Conservation (phyloP, 1,140 invertebrate species). For the Drosophila navojoa region DNA sequence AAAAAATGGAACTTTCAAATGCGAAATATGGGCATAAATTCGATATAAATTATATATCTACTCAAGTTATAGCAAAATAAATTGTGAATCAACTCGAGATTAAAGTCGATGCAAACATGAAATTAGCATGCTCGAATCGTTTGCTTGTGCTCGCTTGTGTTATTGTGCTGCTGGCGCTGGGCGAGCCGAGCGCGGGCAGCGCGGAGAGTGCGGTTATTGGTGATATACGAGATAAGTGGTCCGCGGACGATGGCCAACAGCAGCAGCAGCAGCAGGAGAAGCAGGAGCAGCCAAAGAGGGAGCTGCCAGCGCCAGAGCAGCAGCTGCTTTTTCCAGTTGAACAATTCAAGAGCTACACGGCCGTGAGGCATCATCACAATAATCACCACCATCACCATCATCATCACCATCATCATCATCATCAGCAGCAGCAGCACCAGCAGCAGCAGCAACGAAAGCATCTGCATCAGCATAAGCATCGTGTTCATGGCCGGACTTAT, state of each 20-base stretch:
- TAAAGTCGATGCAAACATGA: constrained; percentile 56
- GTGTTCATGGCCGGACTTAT: constrained; percentile 25
- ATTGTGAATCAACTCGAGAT: constrained; percentile 13
- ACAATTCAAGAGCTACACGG: constrained; percentile 21
- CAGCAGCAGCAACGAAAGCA: constrained; percentile 7
- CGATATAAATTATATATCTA: too few species aligned
- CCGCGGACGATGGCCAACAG: constrained; percentile 19
- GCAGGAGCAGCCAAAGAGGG: neutral
- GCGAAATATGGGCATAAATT: neutral
- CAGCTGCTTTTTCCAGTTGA: constrained; percentile 25
- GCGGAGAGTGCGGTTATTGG: constrained; percentile 69
- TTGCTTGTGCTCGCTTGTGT: constrained; percentile 46
- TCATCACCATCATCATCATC: constrained; percentile 17
- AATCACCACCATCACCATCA: constrained; percentile 45
- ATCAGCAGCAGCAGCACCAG: constrained; percentile 20
- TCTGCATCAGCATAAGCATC: constrained; percentile 19
- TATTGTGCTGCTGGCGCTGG: constrained; percentile 32
- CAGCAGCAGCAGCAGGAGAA: constrained; percentile 3
- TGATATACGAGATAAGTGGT: constrained; percentile 58
- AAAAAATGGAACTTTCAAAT: constrained; percentile 5
- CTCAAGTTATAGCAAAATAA: constrained; percentile 11
- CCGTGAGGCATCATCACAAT: constrained; percentile 27
- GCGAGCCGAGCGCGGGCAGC: constrained; percentile 20
- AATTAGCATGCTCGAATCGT: constrained; percentile 47
- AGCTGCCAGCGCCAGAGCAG: neutral